Evolutionary conservation across 1,140 invertebrate genomes (phyloP), one percentile per base, ranked within the genome.

Genomic region (Zaprionus nigranus): DNA sequence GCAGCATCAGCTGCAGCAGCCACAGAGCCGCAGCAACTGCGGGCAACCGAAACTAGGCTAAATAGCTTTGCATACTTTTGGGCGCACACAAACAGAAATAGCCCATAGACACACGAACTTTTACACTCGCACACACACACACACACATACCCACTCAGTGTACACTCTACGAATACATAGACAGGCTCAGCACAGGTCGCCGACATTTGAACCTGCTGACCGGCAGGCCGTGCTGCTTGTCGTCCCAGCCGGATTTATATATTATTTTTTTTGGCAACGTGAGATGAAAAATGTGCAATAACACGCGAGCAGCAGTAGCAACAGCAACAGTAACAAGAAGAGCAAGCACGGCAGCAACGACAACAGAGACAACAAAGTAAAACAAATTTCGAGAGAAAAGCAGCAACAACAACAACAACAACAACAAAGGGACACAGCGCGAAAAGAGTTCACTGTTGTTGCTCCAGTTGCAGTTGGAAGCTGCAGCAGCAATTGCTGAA

Each of bases 131-230:
- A 54, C 34, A 51, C 20, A 51, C 7, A 60, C 20, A 13, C 28
- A 61, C 17, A 5, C 24, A 54, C 28, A 54, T 22, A 51, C 13
- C 22, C 12, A 59, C n/a, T n/a, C 58, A 73, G 15, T 11, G 30
- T 3, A 46, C 28, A 70, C 24, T 9, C 20, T 57, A 51, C 28
- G 26, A 3, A 60, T 22, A 61, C 20, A 61, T 9, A 22, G 38
- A 43, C n/a, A 46, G 53, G n/a, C n/a, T n/a, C n/a, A 22, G 62
- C 60, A 78, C 85, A 86, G 84, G 84, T 88, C 84, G 84, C 81
- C 85, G 84, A 88, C 84, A 84, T 90, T 88, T 88, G 84, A 88
- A 88, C 84, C 84, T 90, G 78, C 76, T 79, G 82, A 75, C 77
- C 83, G 72, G 61, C 65, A 76, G 71, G 61, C 70, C 20, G 56